These are phyloP conservation scores for Bergia sp. DNA, from an alignment of 92 coral and sea anemone species.

Conservation along the genomic window DNA sequence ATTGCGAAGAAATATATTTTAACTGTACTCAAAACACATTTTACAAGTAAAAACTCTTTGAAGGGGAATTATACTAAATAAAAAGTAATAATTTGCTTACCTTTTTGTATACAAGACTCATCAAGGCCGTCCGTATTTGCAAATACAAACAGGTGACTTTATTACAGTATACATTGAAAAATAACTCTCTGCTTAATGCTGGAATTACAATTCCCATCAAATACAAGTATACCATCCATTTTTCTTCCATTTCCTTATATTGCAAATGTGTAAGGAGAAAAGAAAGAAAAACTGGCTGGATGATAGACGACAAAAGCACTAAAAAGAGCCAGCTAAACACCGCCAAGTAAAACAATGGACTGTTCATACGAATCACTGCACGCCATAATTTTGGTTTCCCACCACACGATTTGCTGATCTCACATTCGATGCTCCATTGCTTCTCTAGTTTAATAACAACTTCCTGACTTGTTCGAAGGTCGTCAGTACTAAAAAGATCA, in stretches of 20 bases:
- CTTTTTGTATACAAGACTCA: conserved; percentile 4
- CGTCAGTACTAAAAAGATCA: not conserved
- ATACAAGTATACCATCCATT: not conserved
- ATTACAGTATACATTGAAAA: not conserved
- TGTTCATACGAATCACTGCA: not conserved
- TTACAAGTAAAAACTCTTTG: no score
- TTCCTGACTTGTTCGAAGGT: not conserved
- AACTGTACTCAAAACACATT: not conserved
- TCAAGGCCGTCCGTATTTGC: not conserved
- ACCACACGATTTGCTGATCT: not conserved
- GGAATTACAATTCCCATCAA: not conserved
- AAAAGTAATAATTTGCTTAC: not conserved
- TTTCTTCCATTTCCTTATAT: not conserved
- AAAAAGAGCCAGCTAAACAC: not conserved
- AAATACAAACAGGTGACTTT: not conserved
- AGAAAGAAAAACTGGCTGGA: not conserved
- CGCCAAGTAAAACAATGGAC: not conserved
- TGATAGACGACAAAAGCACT: not conserved
- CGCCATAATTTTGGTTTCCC: conserved; percentile 1
- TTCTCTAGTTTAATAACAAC: not conserved
- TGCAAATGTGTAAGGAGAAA: conserved; percentile 8
- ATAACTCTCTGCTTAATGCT: not conserved
- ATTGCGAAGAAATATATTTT: no score
- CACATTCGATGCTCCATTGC: not conserved
- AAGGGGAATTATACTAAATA: no score